Conservation (phyloP, 2,888 invertebrate genomes). For the Smittia sp. region DNA sequence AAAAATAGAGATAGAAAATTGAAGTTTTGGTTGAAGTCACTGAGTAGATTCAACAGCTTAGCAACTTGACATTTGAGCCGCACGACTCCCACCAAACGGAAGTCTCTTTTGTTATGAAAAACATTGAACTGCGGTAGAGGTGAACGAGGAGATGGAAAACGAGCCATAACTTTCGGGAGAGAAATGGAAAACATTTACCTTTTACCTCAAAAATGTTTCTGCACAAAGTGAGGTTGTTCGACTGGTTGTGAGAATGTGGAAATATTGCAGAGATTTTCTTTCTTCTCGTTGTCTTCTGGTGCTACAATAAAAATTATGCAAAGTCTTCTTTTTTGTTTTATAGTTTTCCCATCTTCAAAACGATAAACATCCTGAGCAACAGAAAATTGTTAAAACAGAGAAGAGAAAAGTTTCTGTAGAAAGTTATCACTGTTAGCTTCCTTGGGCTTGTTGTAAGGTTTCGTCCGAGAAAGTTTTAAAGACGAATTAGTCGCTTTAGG, state of each 20-base stretch:
- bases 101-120: constrained; percentile 1
- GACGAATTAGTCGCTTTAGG: no score
- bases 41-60: no score
- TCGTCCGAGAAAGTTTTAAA: no score
- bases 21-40: no score
- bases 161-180: not conserved
- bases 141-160: constrained; percentile 13
- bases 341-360: not conserved
- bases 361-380: constrained; percentile 1
- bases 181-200: not conserved
- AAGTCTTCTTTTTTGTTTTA: constrained; percentile 18
- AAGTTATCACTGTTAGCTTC: not conserved
- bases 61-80: no score
- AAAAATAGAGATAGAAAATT: no score
- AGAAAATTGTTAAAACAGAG: not conserved
- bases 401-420: not conserved
- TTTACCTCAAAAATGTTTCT: constrained; percentile 16
- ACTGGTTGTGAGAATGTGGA: not conserved
- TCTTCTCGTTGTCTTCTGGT: not conserved
- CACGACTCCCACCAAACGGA: not conserved
- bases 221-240: not conserved
- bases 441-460: no score
- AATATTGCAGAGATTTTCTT: not conserved
- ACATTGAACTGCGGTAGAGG: constrained; percentile 10
- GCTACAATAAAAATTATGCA: constrained; percentile 20